Evolutionary conservation across 2,888 invertebrate genomes (phyloP).

Genomic region (Cecidostiba fungosa): DNA sequence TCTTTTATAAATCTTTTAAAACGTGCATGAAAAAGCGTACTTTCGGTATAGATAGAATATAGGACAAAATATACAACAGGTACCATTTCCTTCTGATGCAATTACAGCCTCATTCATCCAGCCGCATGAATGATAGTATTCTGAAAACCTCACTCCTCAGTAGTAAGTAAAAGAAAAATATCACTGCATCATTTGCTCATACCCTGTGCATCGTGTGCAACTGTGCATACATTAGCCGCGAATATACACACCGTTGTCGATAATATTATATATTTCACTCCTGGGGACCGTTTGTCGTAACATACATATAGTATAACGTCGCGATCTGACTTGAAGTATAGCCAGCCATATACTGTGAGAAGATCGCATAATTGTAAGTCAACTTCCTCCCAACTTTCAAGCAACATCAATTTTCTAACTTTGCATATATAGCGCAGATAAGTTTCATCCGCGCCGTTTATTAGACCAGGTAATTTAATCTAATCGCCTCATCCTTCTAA

Average conservation of each 20-base stretch:
- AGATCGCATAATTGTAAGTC: constrained; percentile 42
- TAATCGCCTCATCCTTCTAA: too few species aligned
- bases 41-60: too few species aligned
- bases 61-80: too few species aligned
- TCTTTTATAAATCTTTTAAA: too few species aligned
- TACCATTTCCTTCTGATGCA: too few species aligned
- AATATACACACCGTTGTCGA: constrained; percentile 2
- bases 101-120: too few species aligned
- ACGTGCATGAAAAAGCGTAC: too few species aligned
- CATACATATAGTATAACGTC: background rate
- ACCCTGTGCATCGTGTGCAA: background rate
- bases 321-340: background rate
- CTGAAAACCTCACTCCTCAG: too few species aligned
- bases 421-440: background rate
- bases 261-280: constrained; percentile 20
- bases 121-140: too few species aligned
- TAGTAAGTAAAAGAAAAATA: too few species aligned
- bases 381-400: constrained; percentile 36
- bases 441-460: background rate
- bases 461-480: background rate
- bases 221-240: constrained; percentile 11
- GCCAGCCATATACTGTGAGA: background rate
- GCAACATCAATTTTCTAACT: background rate
- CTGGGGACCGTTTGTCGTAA: constrained; percentile 33
- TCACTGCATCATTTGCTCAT: background rate